Evolutionary conservation across 2,888 invertebrate species (phyloP).

Genomic region (Micropterix aruncella): DNA sequence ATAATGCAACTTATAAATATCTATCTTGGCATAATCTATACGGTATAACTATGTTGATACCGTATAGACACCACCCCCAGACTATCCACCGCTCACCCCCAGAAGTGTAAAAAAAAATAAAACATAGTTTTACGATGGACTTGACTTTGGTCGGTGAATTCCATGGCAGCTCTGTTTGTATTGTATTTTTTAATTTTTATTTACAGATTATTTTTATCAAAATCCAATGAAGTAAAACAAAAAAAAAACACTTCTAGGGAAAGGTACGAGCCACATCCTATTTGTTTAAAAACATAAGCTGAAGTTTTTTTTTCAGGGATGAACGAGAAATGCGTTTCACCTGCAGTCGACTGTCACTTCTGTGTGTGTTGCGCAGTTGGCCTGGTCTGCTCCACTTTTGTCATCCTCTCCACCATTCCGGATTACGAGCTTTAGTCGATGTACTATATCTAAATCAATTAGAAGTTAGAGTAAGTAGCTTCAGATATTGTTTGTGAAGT

Average conservation of each 20-base stretch:
- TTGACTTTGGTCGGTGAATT: too few species aligned
- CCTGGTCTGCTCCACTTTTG: slow-evolving; percentile 82
- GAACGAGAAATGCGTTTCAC: slow-evolving; percentile 72
- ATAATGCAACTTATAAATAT: too few species aligned
- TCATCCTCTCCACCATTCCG: slow-evolving; percentile 59
- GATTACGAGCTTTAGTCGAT: slow-evolving; percentile 64
- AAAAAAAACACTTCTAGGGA: too few species aligned
- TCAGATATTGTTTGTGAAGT: background rate
- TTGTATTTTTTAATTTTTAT: background rate
- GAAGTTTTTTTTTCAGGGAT: slow-evolving; percentile 37
- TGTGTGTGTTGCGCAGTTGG: slow-evolving; percentile 83
- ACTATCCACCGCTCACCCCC: too few species aligned
- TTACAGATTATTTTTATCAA: slow-evolving; percentile 4
- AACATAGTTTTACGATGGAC: too few species aligned
- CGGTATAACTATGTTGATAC: too few species aligned
- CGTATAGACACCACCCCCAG: too few species aligned
- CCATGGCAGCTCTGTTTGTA: too few species aligned
- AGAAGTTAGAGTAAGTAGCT: slow-evolving; percentile 69
- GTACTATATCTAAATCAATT: slow-evolving; percentile 74
- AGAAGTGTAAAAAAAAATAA: too few species aligned
- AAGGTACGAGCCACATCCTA: too few species aligned
- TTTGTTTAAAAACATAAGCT: too few species aligned
- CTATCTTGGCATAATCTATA: too few species aligned
- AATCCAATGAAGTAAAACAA: slow-evolving; percentile 4
- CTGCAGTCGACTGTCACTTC: slow-evolving; percentile 69